Percentiles rank a stretch among this genome's conserved stretches.
Evolutionary conservation across 2,797 vertebrate genomes (phyloP).

Genomic region (Cebuella pygmaea): DNA sequence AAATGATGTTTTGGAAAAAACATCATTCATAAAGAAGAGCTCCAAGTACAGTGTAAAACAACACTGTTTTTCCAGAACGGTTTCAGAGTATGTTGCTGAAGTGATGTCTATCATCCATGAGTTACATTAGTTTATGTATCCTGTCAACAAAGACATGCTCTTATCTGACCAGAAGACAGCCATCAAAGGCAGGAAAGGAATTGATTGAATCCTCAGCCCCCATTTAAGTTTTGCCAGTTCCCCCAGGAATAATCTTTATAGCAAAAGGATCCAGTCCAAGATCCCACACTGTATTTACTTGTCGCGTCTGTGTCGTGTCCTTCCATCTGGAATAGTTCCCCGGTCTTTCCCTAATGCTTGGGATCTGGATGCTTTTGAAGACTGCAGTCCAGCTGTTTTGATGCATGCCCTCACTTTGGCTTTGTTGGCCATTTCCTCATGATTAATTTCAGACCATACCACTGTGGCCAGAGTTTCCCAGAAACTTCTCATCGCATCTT

Average conservation of each 20-base stretch:
- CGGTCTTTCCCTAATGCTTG: neutral
- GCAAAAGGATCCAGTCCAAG: neutral
- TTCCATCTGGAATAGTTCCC: neutral
- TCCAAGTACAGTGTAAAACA: neutral
- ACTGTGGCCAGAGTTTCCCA: neutral
- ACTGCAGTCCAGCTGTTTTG: neutral
- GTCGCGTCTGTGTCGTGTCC: neutral
- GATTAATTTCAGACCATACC: neutral
- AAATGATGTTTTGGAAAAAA: neutral
- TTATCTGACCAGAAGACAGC: fast-evolving
- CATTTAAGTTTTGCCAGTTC: neutral
- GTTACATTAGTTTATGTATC: neutral
- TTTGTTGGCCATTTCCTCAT: neutral
- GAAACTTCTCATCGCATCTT: neutral
- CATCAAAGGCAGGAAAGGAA: neutral
- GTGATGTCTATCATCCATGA: neutral
- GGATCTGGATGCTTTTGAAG: neutral
- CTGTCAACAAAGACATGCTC: neutral
- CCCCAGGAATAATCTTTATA: neutral
- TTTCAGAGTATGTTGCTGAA: neutral
- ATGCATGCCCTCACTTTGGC: neutral
- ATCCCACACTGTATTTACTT: neutral
- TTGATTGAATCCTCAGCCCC: neutral
- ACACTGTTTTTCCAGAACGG: neutral
- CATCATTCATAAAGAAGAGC: neutral